Conservation (phyloP, 2,113 vertebrate genomes). For the Baryphthengus martii region DNA sequence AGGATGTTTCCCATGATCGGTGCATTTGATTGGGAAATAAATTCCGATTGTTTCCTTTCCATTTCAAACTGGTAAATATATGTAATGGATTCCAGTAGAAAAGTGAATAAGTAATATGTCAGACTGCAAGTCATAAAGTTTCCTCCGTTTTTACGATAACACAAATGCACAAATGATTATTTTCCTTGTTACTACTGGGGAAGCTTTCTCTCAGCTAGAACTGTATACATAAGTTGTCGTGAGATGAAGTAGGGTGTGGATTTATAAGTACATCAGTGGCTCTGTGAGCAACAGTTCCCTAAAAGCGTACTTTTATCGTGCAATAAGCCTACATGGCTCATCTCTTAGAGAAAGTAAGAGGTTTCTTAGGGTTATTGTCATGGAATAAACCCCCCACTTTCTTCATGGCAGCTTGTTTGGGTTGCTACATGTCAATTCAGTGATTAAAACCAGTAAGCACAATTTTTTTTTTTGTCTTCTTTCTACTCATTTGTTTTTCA, state of each 20-base stretch:
- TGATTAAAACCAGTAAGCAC: not conserved
- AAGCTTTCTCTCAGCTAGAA: not conserved
- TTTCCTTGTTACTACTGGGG: not conserved
- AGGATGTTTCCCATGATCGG: not conserved
- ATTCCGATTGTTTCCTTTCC: slow-evolving; percentile 4
- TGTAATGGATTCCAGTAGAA: not conserved
- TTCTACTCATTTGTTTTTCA: not conserved
- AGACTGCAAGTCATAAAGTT: not conserved
- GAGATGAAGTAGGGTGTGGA: not conserved
- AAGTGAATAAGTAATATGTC: not conserved
- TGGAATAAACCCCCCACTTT: not conserved
- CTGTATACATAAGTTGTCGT: not conserved
- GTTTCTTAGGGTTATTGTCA: not conserved
- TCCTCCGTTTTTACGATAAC: not conserved
- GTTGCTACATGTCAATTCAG: not conserved
- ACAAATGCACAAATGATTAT: not conserved
- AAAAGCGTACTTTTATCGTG: not conserved
- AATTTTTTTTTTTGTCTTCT: not conserved
- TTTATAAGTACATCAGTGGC: not conserved
- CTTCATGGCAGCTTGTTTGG: not conserved
- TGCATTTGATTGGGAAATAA: not conserved
- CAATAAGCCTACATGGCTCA: not conserved
- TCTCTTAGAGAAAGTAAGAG: not conserved
- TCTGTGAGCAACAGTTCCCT: not conserved
- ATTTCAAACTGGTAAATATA: not conserved